Conservation (phyloP, 1,140 invertebrate genomes). For the Halyomorpha halys region DNA sequence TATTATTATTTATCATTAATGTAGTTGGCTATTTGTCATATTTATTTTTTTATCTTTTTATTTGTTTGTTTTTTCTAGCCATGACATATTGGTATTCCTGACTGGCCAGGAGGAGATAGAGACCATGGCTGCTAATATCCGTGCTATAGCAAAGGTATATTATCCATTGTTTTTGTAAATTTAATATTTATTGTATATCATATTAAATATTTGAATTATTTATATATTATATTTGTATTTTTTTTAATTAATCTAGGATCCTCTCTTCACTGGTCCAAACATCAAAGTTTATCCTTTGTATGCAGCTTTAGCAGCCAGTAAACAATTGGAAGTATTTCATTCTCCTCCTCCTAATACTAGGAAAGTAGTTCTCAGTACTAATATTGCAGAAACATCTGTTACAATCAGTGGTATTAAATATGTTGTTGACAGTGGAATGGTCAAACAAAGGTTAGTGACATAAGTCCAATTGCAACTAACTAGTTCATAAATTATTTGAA, state of each 20-base stretch:
- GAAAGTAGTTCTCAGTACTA: conserved; percentile 93
- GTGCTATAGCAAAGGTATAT: conserved; percentile 57
- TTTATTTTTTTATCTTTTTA: background rate
- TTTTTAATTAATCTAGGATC: conserved; percentile 30
- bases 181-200: background rate
- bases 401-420: conserved; percentile 90
- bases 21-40: too few species aligned
- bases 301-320: conserved; percentile 62
- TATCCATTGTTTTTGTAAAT: background rate
- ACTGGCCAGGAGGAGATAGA: conserved; percentile 99
- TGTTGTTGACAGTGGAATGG: conserved; percentile 90
- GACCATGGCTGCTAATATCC: conserved; percentile 62
- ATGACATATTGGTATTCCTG: conserved; percentile 92
- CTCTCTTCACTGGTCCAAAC: conserved; percentile 27
- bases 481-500: too few species aligned
- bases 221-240: background rate
- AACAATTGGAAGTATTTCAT: conserved; percentile 70
- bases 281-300: conserved; percentile 52
- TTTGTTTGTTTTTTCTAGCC: conserved; percentile 36
- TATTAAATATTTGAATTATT: background rate
- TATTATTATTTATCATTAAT: too few species aligned
- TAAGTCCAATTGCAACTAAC: too few species aligned
- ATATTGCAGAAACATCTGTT: conserved; percentile 94
- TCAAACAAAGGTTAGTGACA: conserved; percentile 64
- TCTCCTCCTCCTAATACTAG: conserved; percentile 52